Evolutionary conservation across 2,888 invertebrate genomes (phyloP).

Genomic region (Lasius platythorax): DNA sequence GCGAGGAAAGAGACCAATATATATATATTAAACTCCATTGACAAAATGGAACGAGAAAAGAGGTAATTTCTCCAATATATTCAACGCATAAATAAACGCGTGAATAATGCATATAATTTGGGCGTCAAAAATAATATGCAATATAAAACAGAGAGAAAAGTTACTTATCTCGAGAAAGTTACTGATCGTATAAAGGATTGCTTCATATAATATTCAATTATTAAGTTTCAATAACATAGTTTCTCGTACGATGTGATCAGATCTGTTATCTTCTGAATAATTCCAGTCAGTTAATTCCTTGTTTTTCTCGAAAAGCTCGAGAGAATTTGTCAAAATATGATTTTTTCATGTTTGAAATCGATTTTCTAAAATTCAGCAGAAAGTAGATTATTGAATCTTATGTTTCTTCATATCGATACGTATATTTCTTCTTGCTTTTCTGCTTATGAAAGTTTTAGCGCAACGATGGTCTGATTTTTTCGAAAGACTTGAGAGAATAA

Average conservation of each 20-base stretch:
- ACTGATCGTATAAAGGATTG: background rate
- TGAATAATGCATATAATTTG: background rate
- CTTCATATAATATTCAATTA: slow-evolving; percentile 1
- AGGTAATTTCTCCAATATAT: too few relatives aligned
- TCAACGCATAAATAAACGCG: too few relatives aligned
- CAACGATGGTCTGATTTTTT: background rate
- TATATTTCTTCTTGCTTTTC: background rate
- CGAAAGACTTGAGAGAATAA: background rate
- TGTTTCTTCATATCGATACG: background rate
- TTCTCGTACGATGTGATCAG: background rate
- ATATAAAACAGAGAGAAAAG: background rate
- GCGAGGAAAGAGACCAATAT: background rate
- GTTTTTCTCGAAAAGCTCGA: background rate
- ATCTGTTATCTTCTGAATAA: background rate
- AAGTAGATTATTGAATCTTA: background rate
- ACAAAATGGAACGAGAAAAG: background rate
- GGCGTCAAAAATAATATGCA: background rate
- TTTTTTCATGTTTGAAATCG: background rate
- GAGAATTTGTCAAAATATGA: background rate
- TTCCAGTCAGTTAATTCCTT: background rate
- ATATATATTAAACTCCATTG: background rate
- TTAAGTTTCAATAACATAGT: background rate
- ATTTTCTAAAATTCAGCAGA: background rate
- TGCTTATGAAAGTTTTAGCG: background rate
- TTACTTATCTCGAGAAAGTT: slow-evolving; percentile 9